Conservation (phyloP, 2,113 vertebrate species). For the Syngnathus floridae region DNA sequence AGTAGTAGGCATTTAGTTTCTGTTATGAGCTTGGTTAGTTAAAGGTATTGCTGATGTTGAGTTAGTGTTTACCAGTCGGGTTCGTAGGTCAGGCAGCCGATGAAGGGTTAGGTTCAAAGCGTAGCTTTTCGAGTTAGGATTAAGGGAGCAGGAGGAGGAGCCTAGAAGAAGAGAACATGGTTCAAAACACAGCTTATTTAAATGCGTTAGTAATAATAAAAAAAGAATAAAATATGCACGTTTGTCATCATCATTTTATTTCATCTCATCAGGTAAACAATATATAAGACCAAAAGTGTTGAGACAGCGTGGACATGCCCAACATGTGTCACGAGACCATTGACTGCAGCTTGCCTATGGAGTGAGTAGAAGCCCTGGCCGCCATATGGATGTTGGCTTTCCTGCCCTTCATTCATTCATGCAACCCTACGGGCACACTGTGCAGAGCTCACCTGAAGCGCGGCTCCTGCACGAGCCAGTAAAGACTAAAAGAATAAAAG, state of each 20-base stretch:
- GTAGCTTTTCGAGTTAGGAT: too few relatives aligned
- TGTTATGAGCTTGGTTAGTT: too few relatives aligned
- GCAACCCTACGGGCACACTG: constrained; percentile 54
- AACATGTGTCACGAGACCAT: constrained; percentile 53
- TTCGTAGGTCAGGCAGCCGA: too few relatives aligned
- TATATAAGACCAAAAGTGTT: constrained; percentile 72
- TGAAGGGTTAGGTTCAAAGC: too few relatives aligned
- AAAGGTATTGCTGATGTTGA: too few relatives aligned
- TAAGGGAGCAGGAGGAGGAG: too few relatives aligned
- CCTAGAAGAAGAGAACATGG: too few relatives aligned
- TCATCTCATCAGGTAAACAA: constrained; percentile 66
- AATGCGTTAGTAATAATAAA: constrained; percentile 11
- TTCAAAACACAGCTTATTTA: neutral
- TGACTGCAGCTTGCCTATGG: constrained; percentile 35
- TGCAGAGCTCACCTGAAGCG: constrained; percentile 50
- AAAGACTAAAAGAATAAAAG: constrained; percentile 51
- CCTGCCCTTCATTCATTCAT: constrained; percentile 47
- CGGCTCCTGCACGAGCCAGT: constrained; percentile 52
- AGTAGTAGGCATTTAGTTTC: too few relatives aligned
- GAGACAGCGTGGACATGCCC: constrained; percentile 58
- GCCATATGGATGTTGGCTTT: constrained; percentile 37
- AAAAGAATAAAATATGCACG: constrained; percentile 35
- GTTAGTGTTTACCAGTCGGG: too few relatives aligned
- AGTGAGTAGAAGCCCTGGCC: constrained; percentile 36
- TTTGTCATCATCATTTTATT: constrained; percentile 65